phyloP scores from a whole-genome alignment of 2,113 vertebrate species.

The Rissa tridactyla region DNA sequence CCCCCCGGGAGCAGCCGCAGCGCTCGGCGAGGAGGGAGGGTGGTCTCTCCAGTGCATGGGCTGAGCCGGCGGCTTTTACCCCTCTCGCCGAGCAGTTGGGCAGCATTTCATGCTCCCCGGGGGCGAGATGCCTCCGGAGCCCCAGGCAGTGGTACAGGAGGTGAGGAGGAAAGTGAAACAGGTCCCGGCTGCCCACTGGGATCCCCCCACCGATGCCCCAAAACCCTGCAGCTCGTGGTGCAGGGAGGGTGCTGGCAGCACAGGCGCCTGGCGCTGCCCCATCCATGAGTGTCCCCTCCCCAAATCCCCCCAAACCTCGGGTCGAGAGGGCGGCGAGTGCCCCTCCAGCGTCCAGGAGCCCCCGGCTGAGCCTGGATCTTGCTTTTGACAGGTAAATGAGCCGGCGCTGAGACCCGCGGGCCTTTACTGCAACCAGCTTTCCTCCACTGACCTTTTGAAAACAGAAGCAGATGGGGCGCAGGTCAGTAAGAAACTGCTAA shows the following conservation, averaged over 20 bases:
- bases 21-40: background rate
- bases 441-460: constrained; percentile 79
- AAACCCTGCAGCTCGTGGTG: background rate
- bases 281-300: background rate
- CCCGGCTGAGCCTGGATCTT: background rate
- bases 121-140: background rate
- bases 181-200: no score
- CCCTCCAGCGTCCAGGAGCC: background rate
- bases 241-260: background rate
- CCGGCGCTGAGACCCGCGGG: constrained; percentile 73
- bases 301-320: background rate
- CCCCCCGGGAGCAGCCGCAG: background rate
- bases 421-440: constrained; percentile 80
- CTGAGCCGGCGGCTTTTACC: background rate
- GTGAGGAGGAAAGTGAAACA: background rate
- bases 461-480: constrained; percentile 78
- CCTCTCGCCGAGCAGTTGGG: background rate
- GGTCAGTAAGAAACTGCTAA: constrained; percentile 74
- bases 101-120: background rate
- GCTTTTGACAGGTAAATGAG: constrained; percentile 69
- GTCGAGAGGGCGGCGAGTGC: accelerated
- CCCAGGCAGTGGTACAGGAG: background rate
- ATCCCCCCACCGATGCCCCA: background rate
- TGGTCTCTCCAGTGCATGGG: background rate
- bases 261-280: accelerated